Conservation (phyloP, 1,140 invertebrate species). For the Manduca sexta region DNA sequence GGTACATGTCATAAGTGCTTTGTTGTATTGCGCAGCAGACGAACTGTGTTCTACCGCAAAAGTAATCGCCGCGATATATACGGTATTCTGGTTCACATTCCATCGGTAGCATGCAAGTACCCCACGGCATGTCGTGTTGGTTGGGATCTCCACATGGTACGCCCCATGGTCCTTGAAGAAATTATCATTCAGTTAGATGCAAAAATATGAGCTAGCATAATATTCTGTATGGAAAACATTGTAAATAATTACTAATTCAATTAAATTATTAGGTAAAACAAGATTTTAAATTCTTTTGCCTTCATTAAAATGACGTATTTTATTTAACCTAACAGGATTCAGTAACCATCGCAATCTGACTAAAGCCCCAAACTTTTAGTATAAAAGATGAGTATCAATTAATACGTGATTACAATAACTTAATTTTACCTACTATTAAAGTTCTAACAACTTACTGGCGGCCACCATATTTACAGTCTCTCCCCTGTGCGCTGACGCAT, state of each 20-base stretch:
- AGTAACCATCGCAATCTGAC: no score
- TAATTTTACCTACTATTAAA: no score
- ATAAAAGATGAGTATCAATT: no score
- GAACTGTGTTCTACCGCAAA: slow-evolving; percentile 49
- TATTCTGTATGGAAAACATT: no score
- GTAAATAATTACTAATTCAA: no score
- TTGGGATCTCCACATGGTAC: slow-evolving; percentile 61
- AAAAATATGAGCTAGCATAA: no score
- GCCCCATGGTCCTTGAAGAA: slow-evolving; percentile 46
- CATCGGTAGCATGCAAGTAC: slow-evolving; percentile 47
- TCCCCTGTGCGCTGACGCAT: slow-evolving; percentile 28
- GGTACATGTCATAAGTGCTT: slow-evolving; percentile 48
- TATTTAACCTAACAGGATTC: no score
- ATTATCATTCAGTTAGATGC: neutral
- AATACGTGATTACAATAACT: no score
- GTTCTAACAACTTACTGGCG: slow-evolving; percentile 45
- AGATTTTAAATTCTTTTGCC: no score
- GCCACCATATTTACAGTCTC: slow-evolving; percentile 55
- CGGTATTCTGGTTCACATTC: slow-evolving; percentile 57
- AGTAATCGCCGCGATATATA: slow-evolving; percentile 51
- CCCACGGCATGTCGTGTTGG: slow-evolving; percentile 54
- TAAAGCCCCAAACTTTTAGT: no score
- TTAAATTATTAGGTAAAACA: no score
- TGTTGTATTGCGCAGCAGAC: slow-evolving; percentile 48
- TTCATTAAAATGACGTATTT: no score